Base-by-base conservation (phyloP, 2,888 invertebrate genomes). In the Salpingus planirostris region DNA sequence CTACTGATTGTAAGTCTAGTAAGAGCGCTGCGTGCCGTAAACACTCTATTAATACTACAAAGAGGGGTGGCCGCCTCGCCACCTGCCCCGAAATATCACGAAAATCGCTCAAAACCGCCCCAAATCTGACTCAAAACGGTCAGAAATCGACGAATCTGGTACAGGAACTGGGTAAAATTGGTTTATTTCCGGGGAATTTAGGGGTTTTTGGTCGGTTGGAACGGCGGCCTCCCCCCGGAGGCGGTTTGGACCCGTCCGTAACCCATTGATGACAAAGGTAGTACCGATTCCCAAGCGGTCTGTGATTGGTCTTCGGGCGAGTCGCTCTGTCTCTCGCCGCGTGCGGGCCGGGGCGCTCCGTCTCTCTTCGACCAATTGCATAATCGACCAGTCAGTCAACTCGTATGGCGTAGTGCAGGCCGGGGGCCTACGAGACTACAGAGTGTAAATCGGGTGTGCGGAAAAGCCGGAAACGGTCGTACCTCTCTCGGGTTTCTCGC, bases 191-290 rank as follows among this genome's bases (percentile, higher is more conserved):
- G 10, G 10, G 11, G 12, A 10, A 29, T 5, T 18, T 18, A n/a
- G n/a, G n/a, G n/a, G n/a, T n/a, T n/a, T n/a, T n/a, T n/a, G n/a
- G n/a, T n/a, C n/a, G n/a, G n/a, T n/a, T n/a, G n/a, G n/a, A n/a
- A n/a, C 10, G 36, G 33, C 37, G 31, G 34, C 43, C 47, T 32
- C 37, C 28, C 50, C 50, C 65, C 62, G 55, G 54, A 47, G 50
- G 54, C 49, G 56, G 59, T 64, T 65, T 74, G 69, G 71, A 74
- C 72, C 71, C 67, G 69, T 65, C 76, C 72, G 69, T 70, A 68
- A 70, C 72, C 73, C 76, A 76, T 76, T 76, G 76, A 76, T 76
- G 76, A 76, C 75, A 75, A 74, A 76, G 75, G 74, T 73, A 73
- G 73, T 73, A 70, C 70, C 69, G 68, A 67, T 58, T 55, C 52